Conservation (phyloP, 2,797 vertebrate genomes). For the Columba guinea region DNA sequence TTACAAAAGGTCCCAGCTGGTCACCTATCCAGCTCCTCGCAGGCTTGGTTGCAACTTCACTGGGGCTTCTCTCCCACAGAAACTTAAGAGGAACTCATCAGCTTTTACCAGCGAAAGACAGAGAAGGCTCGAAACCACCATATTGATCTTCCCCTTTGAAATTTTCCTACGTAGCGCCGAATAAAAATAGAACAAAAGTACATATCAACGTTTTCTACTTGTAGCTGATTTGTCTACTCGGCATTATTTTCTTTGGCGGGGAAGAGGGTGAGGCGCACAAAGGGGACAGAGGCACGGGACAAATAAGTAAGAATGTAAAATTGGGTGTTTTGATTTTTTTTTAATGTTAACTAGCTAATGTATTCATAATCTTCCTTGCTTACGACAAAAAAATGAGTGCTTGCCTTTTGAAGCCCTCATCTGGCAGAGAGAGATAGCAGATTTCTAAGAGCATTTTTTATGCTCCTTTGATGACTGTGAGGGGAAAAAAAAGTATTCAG, state of each 20-base stretch:
- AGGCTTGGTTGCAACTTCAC: not conserved
- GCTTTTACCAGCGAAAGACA: slow-evolving; percentile 3
- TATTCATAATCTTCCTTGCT: slow-evolving; percentile 73
- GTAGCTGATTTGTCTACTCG: slow-evolving; percentile 51
- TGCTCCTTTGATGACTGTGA: slow-evolving; percentile 71
- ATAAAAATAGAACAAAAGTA: slow-evolving; percentile 57
- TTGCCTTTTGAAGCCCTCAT: slow-evolving; percentile 74
- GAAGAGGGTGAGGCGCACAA: slow-evolving; percentile 36
- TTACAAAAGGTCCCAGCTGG: not conserved
- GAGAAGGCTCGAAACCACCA: slow-evolving; percentile 34
- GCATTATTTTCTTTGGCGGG: slow-evolving; percentile 43
- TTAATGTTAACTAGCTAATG: slow-evolving; percentile 72
- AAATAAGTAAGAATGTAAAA: slow-evolving; percentile 71
- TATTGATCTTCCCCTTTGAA: slow-evolving; percentile 42
- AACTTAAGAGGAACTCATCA: slow-evolving; percentile 10
- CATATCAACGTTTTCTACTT: slow-evolving; percentile 13
- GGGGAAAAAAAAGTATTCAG: slow-evolving; percentile 62
- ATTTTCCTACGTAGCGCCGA: not conserved
- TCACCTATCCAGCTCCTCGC: not conserved
- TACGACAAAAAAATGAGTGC: slow-evolving; percentile 63
- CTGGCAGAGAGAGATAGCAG: slow-evolving; percentile 75
- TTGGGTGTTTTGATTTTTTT: slow-evolving; percentile 65
- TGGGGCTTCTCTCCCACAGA: not conserved
- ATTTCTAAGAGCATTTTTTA: slow-evolving; percentile 76
- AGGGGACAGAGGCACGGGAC: slow-evolving; percentile 22